A percentile compares a stretch with the other conserved stretches of the same genome.
phyloP scores from a whole-genome alignment of 2,888 invertebrate genomes.

The Epistrophe eligans region DNA sequence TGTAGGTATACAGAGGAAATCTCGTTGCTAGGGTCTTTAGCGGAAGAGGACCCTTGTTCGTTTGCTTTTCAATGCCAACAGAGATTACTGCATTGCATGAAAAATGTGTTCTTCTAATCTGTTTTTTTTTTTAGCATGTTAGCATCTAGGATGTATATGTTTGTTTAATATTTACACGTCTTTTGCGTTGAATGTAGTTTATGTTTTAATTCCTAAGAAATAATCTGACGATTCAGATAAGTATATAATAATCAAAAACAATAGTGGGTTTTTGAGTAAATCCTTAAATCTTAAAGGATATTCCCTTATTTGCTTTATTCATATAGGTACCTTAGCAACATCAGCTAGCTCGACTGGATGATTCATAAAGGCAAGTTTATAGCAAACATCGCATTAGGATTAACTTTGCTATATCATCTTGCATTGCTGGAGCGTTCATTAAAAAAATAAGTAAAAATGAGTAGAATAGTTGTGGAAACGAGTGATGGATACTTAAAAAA shows the following conservation, averaged over 20 bases:
- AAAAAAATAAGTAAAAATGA: no score
- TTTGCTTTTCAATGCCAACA: conserved; percentile 44
- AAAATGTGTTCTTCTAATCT: conserved; percentile 13
- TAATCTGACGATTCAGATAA: not conserved
- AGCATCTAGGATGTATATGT: no score
- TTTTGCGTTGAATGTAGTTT: not conserved
- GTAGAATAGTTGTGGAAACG: no score
- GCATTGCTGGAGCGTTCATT: no score
- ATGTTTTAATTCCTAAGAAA: not conserved
- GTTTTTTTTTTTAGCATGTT: not conserved
- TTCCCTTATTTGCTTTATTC: no score
- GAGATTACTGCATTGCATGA: conserved; percentile 37
- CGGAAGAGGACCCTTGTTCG: conserved; percentile 31
- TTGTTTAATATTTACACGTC: not conserved
- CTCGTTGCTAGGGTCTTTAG: not conserved
- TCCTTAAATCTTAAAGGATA: not conserved
- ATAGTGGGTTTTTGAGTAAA: not conserved
- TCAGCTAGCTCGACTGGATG: no score
- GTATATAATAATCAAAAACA: not conserved
- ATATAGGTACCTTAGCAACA: no score
- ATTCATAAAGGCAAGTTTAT: no score
- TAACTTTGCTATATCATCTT: no score
- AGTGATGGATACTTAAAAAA: no score
- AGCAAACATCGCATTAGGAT: no score
- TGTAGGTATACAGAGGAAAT: not conserved